Evolutionary conservation across 1,140 invertebrate species (phyloP), one percentile per base, ranked within the genome.

Genomic region (Caenorhabditis remanei): DNA sequence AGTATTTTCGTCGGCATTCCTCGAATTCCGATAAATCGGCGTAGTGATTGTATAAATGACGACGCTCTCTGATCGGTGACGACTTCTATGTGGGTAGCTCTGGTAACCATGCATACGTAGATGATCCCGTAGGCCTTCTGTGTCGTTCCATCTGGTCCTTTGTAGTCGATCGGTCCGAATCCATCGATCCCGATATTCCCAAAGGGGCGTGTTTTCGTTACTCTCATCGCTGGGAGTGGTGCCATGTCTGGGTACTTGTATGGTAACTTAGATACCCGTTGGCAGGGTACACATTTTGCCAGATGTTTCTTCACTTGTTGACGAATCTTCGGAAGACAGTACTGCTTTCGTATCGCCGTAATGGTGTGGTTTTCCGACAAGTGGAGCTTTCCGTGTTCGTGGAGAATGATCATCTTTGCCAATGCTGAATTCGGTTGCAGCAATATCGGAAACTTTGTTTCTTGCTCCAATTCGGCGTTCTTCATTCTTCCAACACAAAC

Each of bases 91-190:
- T 85, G 84, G 14, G 55, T 85, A 11, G 24, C 16, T 67, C 84
- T 14, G 3, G 61, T 71, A 0, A 16, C 21, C 16, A 43, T n/a
- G 63, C 84, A 85, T 19, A 41, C 43, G 63, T 65, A 63, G 43
- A 87, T 67, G 11, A 46, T 43, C 16, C 83, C 83, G 13, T n/a
- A 61, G 11, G 24, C 1, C 14, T 67, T 87, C 48, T 8, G 21
- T 48, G 41, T 32, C 32, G 32, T 41, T n/a, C 55, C 83, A 21
- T 48, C 24, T 4, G 21, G 6, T 14, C 14, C 41, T 14, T 32
- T 85, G 53, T 58, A n/a, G 5, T 19, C 16, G 58, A 87, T 85
- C 3, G 87, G 87, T 19, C 87, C 87, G 40, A 85, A 85, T 13
- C 24, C 40, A n/a, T 87, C 87, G n/a, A 71, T 41, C 7, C 87